phyloP scores from a whole-genome alignment of 2,797 vertebrate species.

The Fratercula arctica region DNA sequence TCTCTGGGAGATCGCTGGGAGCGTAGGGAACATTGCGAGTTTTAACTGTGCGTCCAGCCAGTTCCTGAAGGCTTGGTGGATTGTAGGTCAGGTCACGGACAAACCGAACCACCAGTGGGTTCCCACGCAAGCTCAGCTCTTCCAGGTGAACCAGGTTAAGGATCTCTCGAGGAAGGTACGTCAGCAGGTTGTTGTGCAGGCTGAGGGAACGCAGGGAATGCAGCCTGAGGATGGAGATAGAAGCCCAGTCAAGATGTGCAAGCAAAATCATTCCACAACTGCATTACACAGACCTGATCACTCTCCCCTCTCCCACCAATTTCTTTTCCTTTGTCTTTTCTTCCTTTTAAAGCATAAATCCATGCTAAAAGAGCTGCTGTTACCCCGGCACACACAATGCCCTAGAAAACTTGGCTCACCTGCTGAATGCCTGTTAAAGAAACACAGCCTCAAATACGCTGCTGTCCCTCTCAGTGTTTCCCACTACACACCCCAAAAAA shows the following conservation, averaged over 20 bases:
- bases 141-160: conserved; percentile 93
- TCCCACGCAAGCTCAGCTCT: conserved; percentile 96
- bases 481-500: rapidly evolving
- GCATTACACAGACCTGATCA: neutral
- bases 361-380: neutral
- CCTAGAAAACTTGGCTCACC: neutral
- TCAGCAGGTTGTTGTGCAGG: conserved; percentile 96
- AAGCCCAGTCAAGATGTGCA: neutral
- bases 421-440: neutral
- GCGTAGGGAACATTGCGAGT: conserved; percentile 87
- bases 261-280: neutral
- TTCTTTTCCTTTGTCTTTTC: neutral
- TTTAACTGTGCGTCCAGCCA: conserved; percentile 92
- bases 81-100: conserved; percentile 95
- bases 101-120: conserved; percentile 96
- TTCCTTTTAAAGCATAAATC: neutral
- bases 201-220: conserved; percentile 94
- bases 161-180: conserved; percentile 96
- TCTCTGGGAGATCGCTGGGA: conserved; percentile 84
- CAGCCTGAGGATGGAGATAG: conserved; percentile 78
- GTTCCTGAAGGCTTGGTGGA: conserved; percentile 91
- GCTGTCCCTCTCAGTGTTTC: neutral
- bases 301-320: neutral
- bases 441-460: neutral
- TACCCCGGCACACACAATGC: neutral